Base-by-base conservation (phyloP, 2,797 vertebrate species). In the Triplophysa yarkandensis region DNA sequence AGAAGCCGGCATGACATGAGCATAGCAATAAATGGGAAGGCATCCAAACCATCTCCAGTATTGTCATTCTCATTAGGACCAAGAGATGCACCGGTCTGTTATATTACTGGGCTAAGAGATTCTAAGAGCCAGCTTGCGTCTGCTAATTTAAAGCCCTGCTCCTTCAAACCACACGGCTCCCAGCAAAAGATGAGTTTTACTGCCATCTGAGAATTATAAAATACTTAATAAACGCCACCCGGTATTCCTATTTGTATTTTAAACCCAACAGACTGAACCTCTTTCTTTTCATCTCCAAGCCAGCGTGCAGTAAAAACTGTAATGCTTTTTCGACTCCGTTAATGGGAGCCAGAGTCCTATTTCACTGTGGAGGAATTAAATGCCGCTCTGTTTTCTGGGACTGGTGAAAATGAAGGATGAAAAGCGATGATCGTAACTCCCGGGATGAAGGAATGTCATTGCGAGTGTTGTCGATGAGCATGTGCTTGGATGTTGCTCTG, bases 71-170 rank as follows among this genome's bases (percentile, higher is more conserved):
- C 67, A 83, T 83, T 79, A 83, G 74, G 62, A 71, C 62, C 60
- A 75, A 67, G 39, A 61, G 62, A 68, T 67, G 65, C 68, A 58
- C 63, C 17, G 60, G 54, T 27, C 73, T 80, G 73, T 84, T 80
- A 82, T 82, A 84, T 84, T 84, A 82, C 76, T 55, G 46, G 78
- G 78, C 73, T 80, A 78, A 78, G 78, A 82, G 80, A 79, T 82
- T 82, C 80, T 77, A 65, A 77, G 70, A 71, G 46, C 76, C 78
- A 73, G 66, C 61, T 74, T 80, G 48, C 50, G 66, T 60, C 74
- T 70, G 74, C 71, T 83, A 78, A 82, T 80, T 78, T 82, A 78
- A 67, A 75, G 67, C 70, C 79, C 44, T 72, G 41, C 80, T 77
- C 41, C 52, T 64, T 54, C 52, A 71, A 76, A 82, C 77, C 76